Percentiles rank a stretch among this genome's conserved stretches.
phyloP scores from a whole-genome alignment of 2,113 vertebrate species.

The Antennarius striatus region DNA sequence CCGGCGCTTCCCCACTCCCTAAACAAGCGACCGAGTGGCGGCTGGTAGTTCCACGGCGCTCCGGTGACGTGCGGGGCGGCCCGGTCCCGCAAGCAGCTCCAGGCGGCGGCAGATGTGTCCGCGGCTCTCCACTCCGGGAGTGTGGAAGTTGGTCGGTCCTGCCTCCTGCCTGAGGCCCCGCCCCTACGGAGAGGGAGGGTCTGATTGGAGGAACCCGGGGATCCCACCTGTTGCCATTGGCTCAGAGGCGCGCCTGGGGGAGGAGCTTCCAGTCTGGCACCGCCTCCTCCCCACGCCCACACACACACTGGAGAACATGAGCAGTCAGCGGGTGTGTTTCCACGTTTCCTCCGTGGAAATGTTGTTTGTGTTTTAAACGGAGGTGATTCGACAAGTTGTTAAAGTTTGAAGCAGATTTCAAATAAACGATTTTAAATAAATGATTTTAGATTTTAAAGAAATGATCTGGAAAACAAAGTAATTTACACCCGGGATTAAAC shows the following conservation, averaged over 20 bases:
- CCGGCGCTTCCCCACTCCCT: slow-evolving; percentile 22
- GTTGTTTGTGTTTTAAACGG: too few species aligned
- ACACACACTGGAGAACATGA: slow-evolving; percentile 4
- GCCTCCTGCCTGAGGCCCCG: slow-evolving; percentile 48
- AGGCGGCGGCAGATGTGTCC: too few species aligned
- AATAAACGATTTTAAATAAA: too few species aligned
- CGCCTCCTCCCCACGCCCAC: slow-evolving; percentile 33
- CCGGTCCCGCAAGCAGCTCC: too few species aligned
- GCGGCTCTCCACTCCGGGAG: background rate
- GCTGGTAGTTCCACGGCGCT: slow-evolving; percentile 28
- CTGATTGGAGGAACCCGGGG: slow-evolving; percentile 74
- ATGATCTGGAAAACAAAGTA: background rate
- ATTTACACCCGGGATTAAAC: background rate
- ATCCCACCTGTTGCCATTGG: slow-evolving; percentile 82
- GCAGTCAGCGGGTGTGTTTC: too few species aligned
- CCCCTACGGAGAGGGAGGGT: slow-evolving; percentile 24
- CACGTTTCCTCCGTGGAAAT: too few species aligned
- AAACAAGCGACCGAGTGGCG: slow-evolving; percentile 36
- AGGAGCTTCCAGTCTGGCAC: slow-evolving; percentile 50
- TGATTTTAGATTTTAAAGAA: too few species aligned
- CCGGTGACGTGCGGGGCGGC: slow-evolving; percentile 8
- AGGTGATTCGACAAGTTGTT: too few species aligned
- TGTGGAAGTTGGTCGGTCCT: slow-evolving; percentile 55
- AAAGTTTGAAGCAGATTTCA: too few species aligned
- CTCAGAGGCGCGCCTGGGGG: slow-evolving; percentile 71